These are phyloP conservation scores for Chrysodeixis includens DNA, from an alignment of 2,888 invertebrate species.

Conservation along the genomic window DNA sequence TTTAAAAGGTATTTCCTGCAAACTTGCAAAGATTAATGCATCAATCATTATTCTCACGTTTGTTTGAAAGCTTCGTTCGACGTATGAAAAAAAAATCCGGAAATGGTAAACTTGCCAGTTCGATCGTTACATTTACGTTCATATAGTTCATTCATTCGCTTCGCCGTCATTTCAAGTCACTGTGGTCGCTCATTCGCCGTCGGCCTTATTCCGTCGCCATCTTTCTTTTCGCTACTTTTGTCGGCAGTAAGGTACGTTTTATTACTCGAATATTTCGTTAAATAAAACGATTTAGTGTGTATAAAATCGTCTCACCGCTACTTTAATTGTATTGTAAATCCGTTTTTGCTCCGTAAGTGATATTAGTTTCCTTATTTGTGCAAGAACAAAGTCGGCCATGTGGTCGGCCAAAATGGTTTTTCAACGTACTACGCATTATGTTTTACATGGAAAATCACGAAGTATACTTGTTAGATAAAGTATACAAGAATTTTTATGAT, in stretches of 20 bases:
- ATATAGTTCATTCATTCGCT: conserved; percentile 41
- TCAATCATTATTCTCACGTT: conserved; percentile 28
- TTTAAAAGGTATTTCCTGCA: background rate
- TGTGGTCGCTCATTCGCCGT: conserved; percentile 62
- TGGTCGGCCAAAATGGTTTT: conserved; percentile 79
- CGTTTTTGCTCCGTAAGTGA: conserved; percentile 54
- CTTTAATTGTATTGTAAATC: conserved; percentile 43
- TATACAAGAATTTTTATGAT: conserved; percentile 42
- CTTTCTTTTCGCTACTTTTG: conserved; percentile 85
- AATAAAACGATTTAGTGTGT: conserved; percentile 58
- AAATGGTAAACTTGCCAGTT: conserved; percentile 52
- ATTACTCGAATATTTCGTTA: conserved; percentile 64
- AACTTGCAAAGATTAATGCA: conserved; percentile 25
- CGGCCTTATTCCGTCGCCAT: conserved; percentile 79
- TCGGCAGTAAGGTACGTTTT: conserved; percentile 84
- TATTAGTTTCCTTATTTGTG: conserved; percentile 51
- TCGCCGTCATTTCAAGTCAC: conserved; percentile 49
- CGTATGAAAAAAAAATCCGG: conserved; percentile 49
- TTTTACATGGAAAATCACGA: conserved; percentile 69
- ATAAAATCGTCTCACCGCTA: conserved; percentile 43
- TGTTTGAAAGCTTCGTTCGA: conserved; percentile 33
- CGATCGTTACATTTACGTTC: conserved; percentile 28
- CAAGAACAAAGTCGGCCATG: conserved; percentile 75
- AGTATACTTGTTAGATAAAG: conserved; percentile 39
- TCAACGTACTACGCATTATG: conserved; percentile 85